phyloP scores from a whole-genome alignment of 2,113 vertebrate species.

The Triplophysa tibetana region DNA sequence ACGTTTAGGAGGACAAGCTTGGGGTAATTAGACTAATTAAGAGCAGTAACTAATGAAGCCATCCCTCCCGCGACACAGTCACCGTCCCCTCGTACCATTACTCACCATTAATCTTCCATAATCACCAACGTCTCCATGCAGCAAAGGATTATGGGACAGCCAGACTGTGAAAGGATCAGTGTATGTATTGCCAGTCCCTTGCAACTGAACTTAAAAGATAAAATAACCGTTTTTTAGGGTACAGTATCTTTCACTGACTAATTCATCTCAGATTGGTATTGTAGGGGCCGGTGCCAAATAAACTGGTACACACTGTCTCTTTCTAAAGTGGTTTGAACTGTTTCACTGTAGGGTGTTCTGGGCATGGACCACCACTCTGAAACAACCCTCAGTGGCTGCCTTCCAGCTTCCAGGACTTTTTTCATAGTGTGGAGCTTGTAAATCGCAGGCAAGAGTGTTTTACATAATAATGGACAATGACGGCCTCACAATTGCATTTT shows the following conservation, averaged over 20 bases:
- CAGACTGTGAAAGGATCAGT: neutral
- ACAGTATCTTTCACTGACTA: neutral
- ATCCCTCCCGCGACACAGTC: conserved; percentile 56
- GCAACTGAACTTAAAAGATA: neutral
- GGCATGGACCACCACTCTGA: conserved; percentile 35
- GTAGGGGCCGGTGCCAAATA: conserved; percentile 12
- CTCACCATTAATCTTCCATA: conserved; percentile 67
- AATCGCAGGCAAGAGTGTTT: conserved; percentile 51
- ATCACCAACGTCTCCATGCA: conserved; percentile 56
- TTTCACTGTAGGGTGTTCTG: conserved; percentile 40
- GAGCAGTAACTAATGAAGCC: conserved; percentile 64
- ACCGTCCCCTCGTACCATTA: conserved; percentile 62
- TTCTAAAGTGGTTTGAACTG: conserved; percentile 21
- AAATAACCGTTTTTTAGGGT: conserved; percentile 14
- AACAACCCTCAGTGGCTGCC: conserved; percentile 57
- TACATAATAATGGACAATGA: conserved; percentile 47
- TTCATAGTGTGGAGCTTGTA: conserved; percentile 19
- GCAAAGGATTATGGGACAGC: conserved; percentile 49
- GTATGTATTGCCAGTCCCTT: neutral
- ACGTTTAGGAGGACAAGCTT: conserved; percentile 68
- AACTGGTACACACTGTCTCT: conserved; percentile 32
- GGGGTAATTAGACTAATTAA: conserved; percentile 70
- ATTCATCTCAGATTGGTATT: neutral
- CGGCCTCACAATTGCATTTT: neutral
- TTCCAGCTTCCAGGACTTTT: conserved; percentile 61